Evolutionary conservation across 2,888 invertebrate genomes (phyloP), one percentile per base, ranked within the genome.

Genomic region (Ophioninae sp.): DNA sequence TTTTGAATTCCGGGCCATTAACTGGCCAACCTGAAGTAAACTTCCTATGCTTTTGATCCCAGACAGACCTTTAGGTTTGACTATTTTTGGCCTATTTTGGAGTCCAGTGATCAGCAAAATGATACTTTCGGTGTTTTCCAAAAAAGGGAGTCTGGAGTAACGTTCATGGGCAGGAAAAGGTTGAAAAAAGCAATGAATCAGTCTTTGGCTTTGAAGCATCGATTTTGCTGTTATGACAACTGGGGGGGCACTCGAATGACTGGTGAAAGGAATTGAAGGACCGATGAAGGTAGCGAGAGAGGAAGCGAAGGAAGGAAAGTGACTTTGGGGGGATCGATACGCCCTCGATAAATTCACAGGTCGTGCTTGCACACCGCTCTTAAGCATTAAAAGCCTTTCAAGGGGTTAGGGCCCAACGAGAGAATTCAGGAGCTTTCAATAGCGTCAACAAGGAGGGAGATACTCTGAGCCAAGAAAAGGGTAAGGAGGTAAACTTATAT

Each of bases 351-450:
- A 79, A 76, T 78, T 68, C 77, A 69, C 37, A 69, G 77, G 63
- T 61, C 76, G 61, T 72, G 71, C 58, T 82, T 80, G 73, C 75
- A 77, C 22, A 72, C 80, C 67, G 77, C 77, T 77, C 69, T 74
- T 20, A 51, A 80, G 64, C 80, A 74, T 78, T 80, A 83, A 83
- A 83, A 83, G 83, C 83, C 77, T 72, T 63, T 65, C 72, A 72
- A 80, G 76, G 83, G 73, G 80, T 80, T 74, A 76, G 79, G 67
- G 56, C 79, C 79, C 61, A 58, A 68, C 44, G 68, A 44, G 51
- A 51, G 83, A 80, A 83, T 82, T 82, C 82, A 73, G 73, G 82
- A 72, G 81, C 82, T 79, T 73, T 74, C 81, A 69, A 80, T 76
- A 69, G 39, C 44, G 74, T 58, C 68, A 69, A 64, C 72, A 80